Conservation (phyloP, 37 sponge, comb jelly and placozoan species). For the Oopsacas minuta region DNA sequence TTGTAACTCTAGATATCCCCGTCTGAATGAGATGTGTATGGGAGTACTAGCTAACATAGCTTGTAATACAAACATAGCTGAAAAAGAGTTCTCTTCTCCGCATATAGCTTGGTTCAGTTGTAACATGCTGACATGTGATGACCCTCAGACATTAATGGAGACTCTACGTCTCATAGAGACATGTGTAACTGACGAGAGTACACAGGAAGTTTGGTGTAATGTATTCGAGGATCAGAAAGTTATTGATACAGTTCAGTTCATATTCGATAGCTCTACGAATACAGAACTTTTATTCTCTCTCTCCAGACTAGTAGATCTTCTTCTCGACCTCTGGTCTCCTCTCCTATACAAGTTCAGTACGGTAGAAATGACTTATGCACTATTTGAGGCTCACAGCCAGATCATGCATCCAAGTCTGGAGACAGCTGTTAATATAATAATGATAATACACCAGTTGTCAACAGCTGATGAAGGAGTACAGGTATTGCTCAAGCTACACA, state of each 20-base stretch:
- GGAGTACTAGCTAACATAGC: not conserved
- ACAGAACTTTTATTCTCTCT: not conserved
- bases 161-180: not conserved
- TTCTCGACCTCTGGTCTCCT: not conserved
- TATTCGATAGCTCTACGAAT: not conserved
- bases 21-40: not conserved
- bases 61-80: not conserved
- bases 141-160: not conserved
- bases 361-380: not conserved
- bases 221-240: not conserved
- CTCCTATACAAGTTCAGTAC: not conserved
- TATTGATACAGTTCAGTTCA: not conserved
- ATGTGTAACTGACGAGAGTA: not conserved
- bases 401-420: not conserved
- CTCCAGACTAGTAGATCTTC: not conserved
- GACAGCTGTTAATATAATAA: not conserved
- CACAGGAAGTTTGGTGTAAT: not conserved
- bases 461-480: not conserved
- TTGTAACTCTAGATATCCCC: not conserved
- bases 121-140: not conserved
- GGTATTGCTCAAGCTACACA: not conserved
- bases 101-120: not conserved
- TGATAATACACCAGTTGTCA: not conserved
- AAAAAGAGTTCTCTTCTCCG: not conserved
- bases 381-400: not conserved